Conservation (phyloP, 2,797 vertebrate species). For the Perdix hodgsoniae region DNA sequence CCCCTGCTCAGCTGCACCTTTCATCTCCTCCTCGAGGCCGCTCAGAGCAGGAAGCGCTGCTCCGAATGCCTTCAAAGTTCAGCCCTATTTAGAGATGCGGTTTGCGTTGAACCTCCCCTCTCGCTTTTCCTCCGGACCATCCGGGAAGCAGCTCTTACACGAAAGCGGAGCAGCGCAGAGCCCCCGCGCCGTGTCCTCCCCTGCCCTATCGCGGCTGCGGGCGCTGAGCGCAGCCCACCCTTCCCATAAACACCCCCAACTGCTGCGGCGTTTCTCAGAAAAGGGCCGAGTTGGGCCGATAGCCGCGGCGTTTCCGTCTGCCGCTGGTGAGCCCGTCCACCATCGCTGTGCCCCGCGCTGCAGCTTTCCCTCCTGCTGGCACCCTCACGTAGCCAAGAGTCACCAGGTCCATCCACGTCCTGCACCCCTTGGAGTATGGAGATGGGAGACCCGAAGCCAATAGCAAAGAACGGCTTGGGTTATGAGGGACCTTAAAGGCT, state of each 20-base stretch:
- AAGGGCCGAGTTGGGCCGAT: slow-evolving; percentile 52
- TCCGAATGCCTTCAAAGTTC: slow-evolving; percentile 8
- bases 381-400: rapidly evolving
- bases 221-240: neutral
- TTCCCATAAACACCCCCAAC: slow-evolving; percentile 74
- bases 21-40: neutral
- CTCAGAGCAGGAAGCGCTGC: slow-evolving; percentile 26
- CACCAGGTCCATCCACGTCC: rapidly evolving
- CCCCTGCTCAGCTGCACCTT: slow-evolving; percentile 10
- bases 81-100: slow-evolving; percentile 59
- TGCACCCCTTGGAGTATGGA: rapidly evolving
- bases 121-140: neutral
- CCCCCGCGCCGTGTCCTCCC: rapidly evolving
- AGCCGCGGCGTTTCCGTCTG: slow-evolving; percentile 47
- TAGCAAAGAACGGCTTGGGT: too few species aligned
- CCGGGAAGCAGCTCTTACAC: slow-evolving; percentile 30
- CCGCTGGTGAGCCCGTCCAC: neutral
- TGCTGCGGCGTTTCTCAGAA: slow-evolving; percentile 78
- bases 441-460: neutral
- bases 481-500: too few species aligned
- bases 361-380: rapidly evolving
- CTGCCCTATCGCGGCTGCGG: rapidly evolving
- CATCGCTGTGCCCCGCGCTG: too few species aligned
- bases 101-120: slow-evolving; percentile 24
- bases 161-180: neutral